phyloP scores from a whole-genome alignment of 2,888 invertebrate genomes.

The Agrilus biguttatus region DNA sequence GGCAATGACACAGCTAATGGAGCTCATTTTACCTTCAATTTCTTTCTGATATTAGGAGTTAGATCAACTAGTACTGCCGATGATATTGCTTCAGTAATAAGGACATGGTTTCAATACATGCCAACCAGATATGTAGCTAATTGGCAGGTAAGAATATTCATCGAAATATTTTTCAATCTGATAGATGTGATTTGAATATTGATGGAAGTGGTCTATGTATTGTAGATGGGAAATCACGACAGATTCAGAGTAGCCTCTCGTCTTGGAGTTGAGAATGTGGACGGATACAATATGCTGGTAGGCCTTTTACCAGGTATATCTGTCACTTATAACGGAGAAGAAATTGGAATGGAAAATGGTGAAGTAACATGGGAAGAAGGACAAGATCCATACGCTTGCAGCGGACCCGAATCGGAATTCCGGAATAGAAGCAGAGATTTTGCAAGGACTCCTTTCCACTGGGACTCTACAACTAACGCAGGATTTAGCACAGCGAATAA shows the following conservation, averaged over 20 bases:
- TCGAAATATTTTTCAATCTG: not conserved
- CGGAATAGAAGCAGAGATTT: slow-evolving; percentile 51
- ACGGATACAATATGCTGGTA: slow-evolving; percentile 72
- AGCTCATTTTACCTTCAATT: slow-evolving; percentile 68
- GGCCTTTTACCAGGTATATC: slow-evolving; percentile 72
- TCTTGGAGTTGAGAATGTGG: slow-evolving; percentile 50
- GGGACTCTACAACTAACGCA: slow-evolving; percentile 46
- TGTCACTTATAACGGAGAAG: slow-evolving; percentile 79
- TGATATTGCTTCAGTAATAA: slow-evolving; percentile 45
- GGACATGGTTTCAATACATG: slow-evolving; percentile 49
- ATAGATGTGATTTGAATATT: not conserved
- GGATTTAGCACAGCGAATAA: slow-evolving; percentile 33
- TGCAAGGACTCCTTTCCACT: slow-evolving; percentile 68
- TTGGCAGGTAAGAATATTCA: slow-evolving; percentile 53
- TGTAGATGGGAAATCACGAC: slow-evolving; percentile 62
- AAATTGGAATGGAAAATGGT: slow-evolving; percentile 55
- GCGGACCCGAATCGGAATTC: slow-evolving; percentile 43
- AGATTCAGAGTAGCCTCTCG: slow-evolving; percentile 54
- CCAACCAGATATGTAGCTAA: slow-evolving; percentile 48
- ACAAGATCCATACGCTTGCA: slow-evolving; percentile 41
- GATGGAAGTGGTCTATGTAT: not conserved
- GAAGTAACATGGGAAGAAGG: slow-evolving; percentile 34
- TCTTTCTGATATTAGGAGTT: slow-evolving; percentile 50
- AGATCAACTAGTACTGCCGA: slow-evolving; percentile 40
- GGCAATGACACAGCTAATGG: slow-evolving; percentile 36